Evolutionary conservation across 2,888 invertebrate species (phyloP), one percentile per base, ranked within the genome.

Genomic region (Leucoptera coffeella): DNA sequence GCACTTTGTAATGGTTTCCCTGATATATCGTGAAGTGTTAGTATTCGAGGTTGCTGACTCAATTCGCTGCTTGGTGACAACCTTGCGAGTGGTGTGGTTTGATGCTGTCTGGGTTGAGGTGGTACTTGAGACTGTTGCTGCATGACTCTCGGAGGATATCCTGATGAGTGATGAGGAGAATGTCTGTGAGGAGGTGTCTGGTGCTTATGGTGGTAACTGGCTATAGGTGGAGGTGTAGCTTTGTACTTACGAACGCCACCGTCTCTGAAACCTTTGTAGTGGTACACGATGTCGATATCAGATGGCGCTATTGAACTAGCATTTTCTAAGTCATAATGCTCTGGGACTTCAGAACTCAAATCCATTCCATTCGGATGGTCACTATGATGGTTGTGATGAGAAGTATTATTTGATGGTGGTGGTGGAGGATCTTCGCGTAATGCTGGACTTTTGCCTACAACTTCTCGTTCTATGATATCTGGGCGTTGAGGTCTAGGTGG

Each of bases 251-350:
- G 73, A 32, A 85, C 80, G 2, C 89, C 89, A 2, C 78, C 83
- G 60, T 93, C 91, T 14, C 94, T 75, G 51, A 90, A 94, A 8
- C 87, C 91, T 67, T 94, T 93, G 50, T 96, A 96, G 52, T 96
- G 95, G 44, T 92, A 92, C 8, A 93, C 91, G 34, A 96, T 90
- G 48, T 96, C 95, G 36, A 94, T 94, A 49, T 96, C 96, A 2
- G 94, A 94, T 0, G 96, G 95, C 1, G 96, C 96, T 38, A 96
- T 95, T 1, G 93, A 94, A 52, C 93, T 94, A 2, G 95, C 94
- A 57, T 95, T 95, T 64, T 96, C 96, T 33, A 96, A 71, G 51
- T 96, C 95, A 48, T 96, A 96, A 50, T 93, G 92, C 50, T 94
- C 93, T 0, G 92, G 90, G 33, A 82, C 74, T 46, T 88, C 87